Base-by-base conservation (phyloP, 2,888 invertebrate genomes). In the Erebia ligea region DNA sequence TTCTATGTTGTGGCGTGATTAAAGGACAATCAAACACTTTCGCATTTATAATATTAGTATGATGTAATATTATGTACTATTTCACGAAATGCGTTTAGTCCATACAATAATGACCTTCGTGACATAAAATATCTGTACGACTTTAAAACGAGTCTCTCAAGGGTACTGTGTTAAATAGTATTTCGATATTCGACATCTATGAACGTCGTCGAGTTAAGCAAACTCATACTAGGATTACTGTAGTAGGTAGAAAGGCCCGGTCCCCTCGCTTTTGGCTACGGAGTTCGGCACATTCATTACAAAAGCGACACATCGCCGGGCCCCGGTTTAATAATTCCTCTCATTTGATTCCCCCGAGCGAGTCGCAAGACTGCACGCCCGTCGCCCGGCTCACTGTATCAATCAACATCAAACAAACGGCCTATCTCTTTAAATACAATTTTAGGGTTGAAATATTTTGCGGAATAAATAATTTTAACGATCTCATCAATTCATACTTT, bases 401-500 rank as follows among this genome's bases (percentile, higher is more conserved):
- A 93, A 93, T 93, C 93, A 93, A 93, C 91, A 92, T 93, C 92
- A 92, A 92, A 92, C 91, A 88, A 85, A 85, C 88, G 86, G 81
- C 84, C 80, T 81, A 82, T 84, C 84, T 82, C 73, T 77, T 74
- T 69, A 76, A 80, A 79, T 76, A 79, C 79, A 25, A 57, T 66
- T 45, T 57, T 59, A 74, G 73, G 73, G 72, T 62, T 70, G 62
- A 54, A 66, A 45, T 66, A 45, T 64, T 64, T 64, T 40, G 40
- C 11, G 17, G 40, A 58, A 40, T 58, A 25, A 54, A 54, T 54
- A 54, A 9, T 54, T 19, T 45, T 62, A 62, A 62, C 48, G 62
- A 62, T 19, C 45, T 62, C 62, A 62, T 62, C 48, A 62, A 62
- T 61, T 45, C n/a, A n/a, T 9, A 40, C 17, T 59, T 17, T 17